These are phyloP conservation scores for Calidris pygmaea DNA, from an alignment of 2,113 vertebrate genomes.

Conservation along the genomic window DNA sequence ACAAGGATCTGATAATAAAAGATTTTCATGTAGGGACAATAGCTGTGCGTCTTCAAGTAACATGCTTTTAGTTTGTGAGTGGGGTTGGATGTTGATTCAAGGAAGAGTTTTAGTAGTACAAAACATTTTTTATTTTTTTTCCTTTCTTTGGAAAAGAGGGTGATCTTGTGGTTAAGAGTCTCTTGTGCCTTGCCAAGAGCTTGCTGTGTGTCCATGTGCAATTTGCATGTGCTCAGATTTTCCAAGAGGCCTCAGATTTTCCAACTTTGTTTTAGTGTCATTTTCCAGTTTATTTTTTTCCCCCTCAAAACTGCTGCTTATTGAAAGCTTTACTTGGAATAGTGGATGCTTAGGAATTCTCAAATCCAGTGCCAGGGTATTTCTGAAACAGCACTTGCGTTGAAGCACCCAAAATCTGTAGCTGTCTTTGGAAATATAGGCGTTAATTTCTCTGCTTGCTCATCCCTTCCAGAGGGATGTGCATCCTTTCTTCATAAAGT, in stretches of 20 bases:
- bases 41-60: neutral
- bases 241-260: constrained; percentile 15
- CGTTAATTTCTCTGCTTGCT: neutral
- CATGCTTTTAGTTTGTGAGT: neutral
- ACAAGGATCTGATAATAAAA: neutral
- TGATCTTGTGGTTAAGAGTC: neutral
- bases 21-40: neutral
- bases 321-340: neutral
- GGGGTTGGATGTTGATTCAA: neutral
- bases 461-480: neutral
- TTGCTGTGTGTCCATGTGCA: neutral
- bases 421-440: rapidly evolving
- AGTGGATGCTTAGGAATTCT: neutral
- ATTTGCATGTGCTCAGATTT: constrained; percentile 7
- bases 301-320: neutral
- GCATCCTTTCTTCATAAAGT: neutral
- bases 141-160: neutral
- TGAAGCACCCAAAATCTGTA: neutral
- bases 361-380: neutral
- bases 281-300: neutral
- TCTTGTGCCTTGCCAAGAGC: neutral
- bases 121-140: neutral
- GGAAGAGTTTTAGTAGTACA: neutral
- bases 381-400: neutral
- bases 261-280: rapidly evolving